Conservation (phyloP, 1,140 invertebrate genomes). For the Neodiprion pinetum region DNA sequence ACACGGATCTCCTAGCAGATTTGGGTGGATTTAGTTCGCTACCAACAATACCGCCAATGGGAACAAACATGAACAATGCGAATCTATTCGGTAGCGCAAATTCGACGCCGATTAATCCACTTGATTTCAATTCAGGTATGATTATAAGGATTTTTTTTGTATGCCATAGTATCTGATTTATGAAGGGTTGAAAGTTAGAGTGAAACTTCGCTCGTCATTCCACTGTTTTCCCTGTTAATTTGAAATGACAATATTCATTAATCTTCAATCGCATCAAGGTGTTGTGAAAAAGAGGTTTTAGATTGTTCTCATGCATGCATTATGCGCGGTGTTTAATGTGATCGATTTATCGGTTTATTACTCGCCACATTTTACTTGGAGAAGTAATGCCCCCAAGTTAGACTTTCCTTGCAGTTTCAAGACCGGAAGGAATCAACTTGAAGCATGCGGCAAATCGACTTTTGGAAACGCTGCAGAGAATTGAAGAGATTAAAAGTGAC, state of each 20-base stretch:
- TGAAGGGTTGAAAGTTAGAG: no score
- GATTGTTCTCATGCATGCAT: background rate
- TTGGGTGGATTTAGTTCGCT: slow-evolving; percentile 57
- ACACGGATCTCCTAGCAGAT: slow-evolving; percentile 67
- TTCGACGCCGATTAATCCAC: slow-evolving; percentile 25
- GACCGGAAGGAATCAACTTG: slow-evolving; percentile 33
- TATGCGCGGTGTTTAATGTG: slow-evolving; percentile 9
- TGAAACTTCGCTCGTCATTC: no score
- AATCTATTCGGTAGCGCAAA: slow-evolving; percentile 46
- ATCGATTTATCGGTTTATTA: background rate
- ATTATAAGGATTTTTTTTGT: slow-evolving; percentile 12
- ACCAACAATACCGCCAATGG: slow-evolving; percentile 38
- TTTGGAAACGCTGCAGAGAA: slow-evolving; percentile 48
- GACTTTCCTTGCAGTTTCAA: slow-evolving; percentile 55
- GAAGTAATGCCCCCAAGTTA: slow-evolving; percentile 52
- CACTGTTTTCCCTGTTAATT: no score
- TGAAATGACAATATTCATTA: no score
- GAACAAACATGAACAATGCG: slow-evolving; percentile 48
- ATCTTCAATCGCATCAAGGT: no score
- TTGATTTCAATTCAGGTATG: slow-evolving; percentile 48
- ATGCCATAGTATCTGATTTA: no score
- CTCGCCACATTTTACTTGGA: background rate
- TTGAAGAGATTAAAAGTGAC: slow-evolving; percentile 55
- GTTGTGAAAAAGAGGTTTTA: no score
- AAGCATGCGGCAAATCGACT: slow-evolving; percentile 45